These are phyloP conservation scores for Pangasius djambal DNA, from an alignment of 2,797 vertebrate genomes.

Conservation along the genomic window DNA sequence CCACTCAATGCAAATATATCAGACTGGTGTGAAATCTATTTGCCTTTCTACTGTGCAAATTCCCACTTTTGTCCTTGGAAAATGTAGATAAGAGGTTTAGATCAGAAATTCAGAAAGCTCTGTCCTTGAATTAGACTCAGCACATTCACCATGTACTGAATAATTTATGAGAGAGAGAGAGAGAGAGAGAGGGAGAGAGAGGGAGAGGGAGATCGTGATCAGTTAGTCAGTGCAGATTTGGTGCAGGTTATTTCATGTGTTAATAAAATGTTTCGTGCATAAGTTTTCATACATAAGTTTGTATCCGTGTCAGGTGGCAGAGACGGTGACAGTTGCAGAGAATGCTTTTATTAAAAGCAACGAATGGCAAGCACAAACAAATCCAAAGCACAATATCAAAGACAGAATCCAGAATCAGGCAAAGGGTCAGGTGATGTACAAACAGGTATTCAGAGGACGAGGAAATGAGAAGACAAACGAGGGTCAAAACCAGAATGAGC, in stretches of 20 bases:
- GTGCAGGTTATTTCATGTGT: not conserved
- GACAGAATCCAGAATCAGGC: not conserved
- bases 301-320: not conserved
- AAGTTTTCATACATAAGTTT: not conserved
- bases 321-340: not conserved
- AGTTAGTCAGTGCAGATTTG: constrained; percentile 23
- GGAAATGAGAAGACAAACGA: not conserved
- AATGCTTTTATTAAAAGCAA: not conserved
- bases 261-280: not conserved
- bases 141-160: not conserved
- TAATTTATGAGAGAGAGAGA: not conserved
- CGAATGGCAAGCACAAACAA: not conserved
- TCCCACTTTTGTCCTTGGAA: constrained; percentile 35
- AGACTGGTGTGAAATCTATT: constrained; percentile 15
- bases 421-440: not conserved
- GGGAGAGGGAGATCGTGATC: constrained; percentile 29
- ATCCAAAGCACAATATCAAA: not conserved
- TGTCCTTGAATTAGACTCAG: constrained; percentile 41
- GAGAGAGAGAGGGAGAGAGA: not conserved
- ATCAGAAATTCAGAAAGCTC: constrained; percentile 13
- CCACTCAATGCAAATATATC: constrained; percentile 21
- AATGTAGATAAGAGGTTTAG: constrained; percentile 34
- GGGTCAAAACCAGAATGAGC: not conserved
- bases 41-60: constrained; percentile 20
- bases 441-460: not conserved